These are phyloP conservation scores for Fregata magnificens DNA, from an alignment of 2,113 vertebrate species.

Conservation along the genomic window DNA sequence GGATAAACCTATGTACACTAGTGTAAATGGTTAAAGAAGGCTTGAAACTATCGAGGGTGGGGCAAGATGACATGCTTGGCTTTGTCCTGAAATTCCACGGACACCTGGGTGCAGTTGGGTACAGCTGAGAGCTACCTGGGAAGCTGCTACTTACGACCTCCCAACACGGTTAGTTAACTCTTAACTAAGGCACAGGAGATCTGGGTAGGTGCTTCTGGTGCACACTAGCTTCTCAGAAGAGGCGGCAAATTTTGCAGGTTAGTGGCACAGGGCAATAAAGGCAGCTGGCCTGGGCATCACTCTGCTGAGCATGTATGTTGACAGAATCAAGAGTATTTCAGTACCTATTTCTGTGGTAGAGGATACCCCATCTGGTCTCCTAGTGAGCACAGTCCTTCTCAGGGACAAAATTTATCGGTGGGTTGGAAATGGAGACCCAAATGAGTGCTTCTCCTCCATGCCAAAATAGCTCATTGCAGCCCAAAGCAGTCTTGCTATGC, in stretches of 20 bases:
- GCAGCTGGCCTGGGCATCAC: background rate
- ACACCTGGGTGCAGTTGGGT: rapidly evolving
- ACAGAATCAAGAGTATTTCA: background rate
- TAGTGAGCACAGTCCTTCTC: background rate
- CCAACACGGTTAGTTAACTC: background rate
- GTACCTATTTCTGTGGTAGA: background rate
- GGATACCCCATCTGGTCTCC: background rate
- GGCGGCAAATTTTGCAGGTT: background rate
- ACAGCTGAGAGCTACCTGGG: background rate
- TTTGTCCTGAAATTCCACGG: background rate
- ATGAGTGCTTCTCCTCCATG: background rate
- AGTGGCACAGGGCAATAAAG: background rate
- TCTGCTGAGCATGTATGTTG: background rate
- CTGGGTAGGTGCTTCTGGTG: background rate
- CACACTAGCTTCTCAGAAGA: background rate
- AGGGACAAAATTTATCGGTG: background rate
- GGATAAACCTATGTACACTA: background rate
- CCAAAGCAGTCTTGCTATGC: background rate
- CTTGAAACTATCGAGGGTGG: background rate
- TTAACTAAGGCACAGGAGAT: background rate
- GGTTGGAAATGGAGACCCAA: background rate
- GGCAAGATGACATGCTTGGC: background rate
- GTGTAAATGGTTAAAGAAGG: background rate
- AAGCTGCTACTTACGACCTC: background rate
- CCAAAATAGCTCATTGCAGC: background rate